phyloP scores from a whole-genome alignment of 64 coral and sea anemone species.

The Dendrophyllia cribrosa region DNA sequence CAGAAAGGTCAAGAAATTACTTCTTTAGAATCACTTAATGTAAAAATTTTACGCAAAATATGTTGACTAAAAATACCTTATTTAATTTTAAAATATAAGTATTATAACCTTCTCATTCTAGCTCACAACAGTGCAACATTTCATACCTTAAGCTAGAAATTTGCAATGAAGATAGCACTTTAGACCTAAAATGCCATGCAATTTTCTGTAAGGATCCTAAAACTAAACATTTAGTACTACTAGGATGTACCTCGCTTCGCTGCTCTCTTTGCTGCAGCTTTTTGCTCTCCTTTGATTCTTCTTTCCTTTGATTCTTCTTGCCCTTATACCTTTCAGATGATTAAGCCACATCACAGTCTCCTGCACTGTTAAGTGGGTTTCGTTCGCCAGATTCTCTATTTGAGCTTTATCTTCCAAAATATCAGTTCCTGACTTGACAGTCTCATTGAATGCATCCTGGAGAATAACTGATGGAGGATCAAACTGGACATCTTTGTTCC shows the following conservation, averaged over 20 bases:
- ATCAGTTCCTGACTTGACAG: conserved; percentile 39
- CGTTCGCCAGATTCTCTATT: conserved; percentile 32
- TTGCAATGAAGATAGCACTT: conserved; percentile 24
- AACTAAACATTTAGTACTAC: conserved; percentile 27
- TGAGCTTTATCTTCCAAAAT: conserved; percentile 41
- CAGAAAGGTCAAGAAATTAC: conserved; percentile 39
- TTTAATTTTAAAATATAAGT: conserved; percentile 27
- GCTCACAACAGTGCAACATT: conserved; percentile 20
- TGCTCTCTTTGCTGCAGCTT: conserved; percentile 39
- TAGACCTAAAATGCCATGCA: conserved; percentile 20
- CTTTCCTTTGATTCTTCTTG: conserved; percentile 28
- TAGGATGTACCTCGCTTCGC: conserved; percentile 42
- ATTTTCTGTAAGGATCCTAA: conserved; percentile 37
- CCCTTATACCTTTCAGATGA: conserved; percentile 28
- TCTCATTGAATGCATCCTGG: conserved; percentile 8
- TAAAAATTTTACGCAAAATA: conserved; percentile 12
- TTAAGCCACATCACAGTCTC: conserved; percentile 35
- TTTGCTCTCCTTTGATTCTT: conserved; percentile 33
- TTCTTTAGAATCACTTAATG: conserved; percentile 30
- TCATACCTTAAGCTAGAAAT: conserved; percentile 23
- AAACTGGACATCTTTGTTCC: neutral
- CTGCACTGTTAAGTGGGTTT: conserved; percentile 32
- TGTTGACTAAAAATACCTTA: conserved; percentile 23
- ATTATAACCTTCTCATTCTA: conserved; percentile 22
- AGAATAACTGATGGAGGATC: conserved; percentile 31